Base-by-base conservation (phyloP, 2,888 invertebrate species). In the Apantesis nais region DNA sequence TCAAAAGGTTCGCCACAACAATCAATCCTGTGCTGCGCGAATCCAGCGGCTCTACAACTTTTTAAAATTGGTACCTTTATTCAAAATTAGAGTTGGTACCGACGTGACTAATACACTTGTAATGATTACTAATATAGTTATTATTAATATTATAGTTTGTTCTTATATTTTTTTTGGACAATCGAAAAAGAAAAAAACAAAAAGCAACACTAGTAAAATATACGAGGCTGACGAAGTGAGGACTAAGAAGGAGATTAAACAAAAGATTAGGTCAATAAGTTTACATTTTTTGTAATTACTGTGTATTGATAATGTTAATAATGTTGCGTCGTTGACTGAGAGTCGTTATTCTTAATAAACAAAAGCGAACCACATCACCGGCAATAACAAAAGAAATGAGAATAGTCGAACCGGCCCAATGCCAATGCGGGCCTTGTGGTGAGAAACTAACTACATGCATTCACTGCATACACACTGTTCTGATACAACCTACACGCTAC, bases 391-490 rank as follows among this genome's bases (percentile, higher is more conserved):
- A 87, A 84, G 78, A 82, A 86, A 83, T 82, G 78, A 78, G 83
- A 85, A 84, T 77, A 79, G 82, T 83, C 76, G 79, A 76, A 76
- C 81, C 75, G 66, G 80, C 79, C 77, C 41, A 73, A 83, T 89
- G 88, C 77, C 41, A 73, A 83, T 89, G 88, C 88, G 88, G 89
- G 89, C 80, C 77, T 78, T 88, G 88, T 83, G 88, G 88, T 84
- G 73, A 85, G 77, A 74, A 74, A 76, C 70, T 77, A 74, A 75
- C 70, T 77, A 69, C 85, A 44, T 48, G 16, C 25, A 16, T 34
- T n/a, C 25, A 41, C 41, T 29, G 11, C 41, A 19, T 16, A 25
- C 5, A 41, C 41, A 9, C 25, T 58, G 29, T 29, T 58, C 58
- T 25, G 29, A 58, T 29, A 58, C 7, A 58, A 16, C 58, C 7